These are phyloP conservation scores for Hippocampus zosterae DNA, from an alignment of 2,113 vertebrate genomes.

Conservation along the genomic window DNA sequence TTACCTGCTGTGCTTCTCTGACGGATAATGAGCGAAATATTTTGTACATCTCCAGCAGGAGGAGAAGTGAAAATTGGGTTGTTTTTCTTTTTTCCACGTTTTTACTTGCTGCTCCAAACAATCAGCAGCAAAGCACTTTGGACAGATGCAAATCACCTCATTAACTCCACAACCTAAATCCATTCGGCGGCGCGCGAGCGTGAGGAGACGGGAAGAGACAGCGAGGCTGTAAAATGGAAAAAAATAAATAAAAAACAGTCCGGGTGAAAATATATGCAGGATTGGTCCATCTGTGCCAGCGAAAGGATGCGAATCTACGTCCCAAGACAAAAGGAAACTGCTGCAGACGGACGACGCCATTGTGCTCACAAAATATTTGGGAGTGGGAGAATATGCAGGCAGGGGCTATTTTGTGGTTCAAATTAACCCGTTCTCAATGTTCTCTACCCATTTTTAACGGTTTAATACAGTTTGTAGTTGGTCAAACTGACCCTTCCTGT, in stretches of 20 bases:
- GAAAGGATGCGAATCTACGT: constrained; percentile 31
- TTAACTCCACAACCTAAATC: constrained; percentile 63
- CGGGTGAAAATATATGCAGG: constrained; percentile 69
- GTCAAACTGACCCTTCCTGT: too few species aligned
- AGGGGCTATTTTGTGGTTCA: not conserved
- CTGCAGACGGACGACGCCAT: constrained; percentile 14
- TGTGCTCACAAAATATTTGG: constrained; percentile 42
- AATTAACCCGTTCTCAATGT: not conserved
- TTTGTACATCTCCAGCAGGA: constrained; percentile 26
- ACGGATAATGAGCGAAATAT: not conserved
- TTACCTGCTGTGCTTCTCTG: not conserved
- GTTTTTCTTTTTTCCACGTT: constrained; percentile 15
- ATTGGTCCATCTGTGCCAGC: constrained; percentile 66
- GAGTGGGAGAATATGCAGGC: too few species aligned
- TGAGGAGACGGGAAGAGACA: constrained; percentile 15
- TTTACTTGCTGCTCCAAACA: constrained; percentile 60
- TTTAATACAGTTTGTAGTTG: too few species aligned
- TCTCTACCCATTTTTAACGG: too few species aligned
- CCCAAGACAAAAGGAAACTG: constrained; percentile 39
- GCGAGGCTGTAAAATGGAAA: not conserved
- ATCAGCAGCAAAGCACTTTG: constrained; percentile 65
- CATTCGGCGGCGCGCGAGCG: constrained; percentile 43
- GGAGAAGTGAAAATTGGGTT: constrained; percentile 11
- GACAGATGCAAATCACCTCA: constrained; percentile 72
- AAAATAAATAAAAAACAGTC: not conserved